These are phyloP conservation scores for Onychomys arenicola DNA, from an alignment of 2,797 vertebrate genomes.

Conservation along the genomic window DNA sequence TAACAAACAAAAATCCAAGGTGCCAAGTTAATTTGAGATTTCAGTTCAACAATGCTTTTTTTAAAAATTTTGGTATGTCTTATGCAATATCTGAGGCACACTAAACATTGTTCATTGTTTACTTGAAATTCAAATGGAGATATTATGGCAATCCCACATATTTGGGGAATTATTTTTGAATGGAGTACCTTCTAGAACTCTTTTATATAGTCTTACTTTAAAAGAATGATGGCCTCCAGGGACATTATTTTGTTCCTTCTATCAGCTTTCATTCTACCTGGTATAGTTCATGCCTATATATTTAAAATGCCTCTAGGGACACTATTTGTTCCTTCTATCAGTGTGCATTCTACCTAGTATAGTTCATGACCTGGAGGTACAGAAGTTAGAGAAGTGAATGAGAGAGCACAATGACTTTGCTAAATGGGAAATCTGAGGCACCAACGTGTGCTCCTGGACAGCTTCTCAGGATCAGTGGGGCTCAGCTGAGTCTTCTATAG, in stretches of 20 bases:
- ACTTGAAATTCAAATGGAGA: slow-evolving; percentile 42
- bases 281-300: not conserved
- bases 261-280: not conserved
- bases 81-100: not conserved
- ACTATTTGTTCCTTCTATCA: not conserved
- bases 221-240: not conserved
- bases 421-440: not conserved
- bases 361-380: not conserved
- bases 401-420: not conserved
- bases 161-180: not conserved
- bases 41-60: not conserved
- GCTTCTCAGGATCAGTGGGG: not conserved
- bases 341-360: not conserved
- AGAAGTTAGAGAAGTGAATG: not conserved
- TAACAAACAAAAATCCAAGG: slow-evolving; percentile 30
- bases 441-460: not conserved
- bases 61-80: not conserved
- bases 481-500: not conserved
- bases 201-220: not conserved
- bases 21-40: slow-evolving; percentile 47
- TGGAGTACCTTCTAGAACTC: not conserved
- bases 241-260: not conserved
- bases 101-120: slow-evolving; percentile 2
- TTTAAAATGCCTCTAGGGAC: not conserved
- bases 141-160: not conserved